Base-by-base conservation (phyloP, 2,113 vertebrate genomes). In the Mormoops blainvillei region DNA sequence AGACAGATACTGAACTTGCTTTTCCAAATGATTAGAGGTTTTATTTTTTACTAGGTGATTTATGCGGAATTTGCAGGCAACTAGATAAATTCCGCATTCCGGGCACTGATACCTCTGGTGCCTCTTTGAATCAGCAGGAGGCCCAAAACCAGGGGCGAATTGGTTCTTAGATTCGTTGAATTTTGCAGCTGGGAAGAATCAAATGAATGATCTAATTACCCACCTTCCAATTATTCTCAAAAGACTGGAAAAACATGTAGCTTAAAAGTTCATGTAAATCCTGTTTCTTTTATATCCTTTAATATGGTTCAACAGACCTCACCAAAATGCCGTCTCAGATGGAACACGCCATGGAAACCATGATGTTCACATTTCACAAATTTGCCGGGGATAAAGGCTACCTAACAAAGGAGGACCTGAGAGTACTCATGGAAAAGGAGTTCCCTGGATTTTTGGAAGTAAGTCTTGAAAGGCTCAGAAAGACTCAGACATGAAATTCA, bases 301-400 rank as follows among this genome's bases (percentile, higher is more conserved):
- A 19, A 84, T 52, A 94, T 89, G 68, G 90, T 95, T 88, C 54
- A 50, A 58, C 61, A 93, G 85, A 92, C 50, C n/a, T 41, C 61
- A 7, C 74, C 52, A 95, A 95, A 45, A 98, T 98, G 98, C 98
- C 98, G 0, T 98, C 98, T 61, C 98, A 99, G 76, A 88, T 99
- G 96, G 98, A 99, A 16, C 98, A 98, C 0, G 98, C 98, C 56
- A 98, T 98, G 98, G 98, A 98, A 89, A 98, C 96, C 2, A 91
- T 98, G 31, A 98, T 99, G 98, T 98, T 98, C 78, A 98, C 98
- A 0, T 98, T 98, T 87, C 98, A 99, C 67, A 98, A 97, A 68
- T 98, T 98, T 58, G 98, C 98, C 0, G 98, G 98, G 0, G 98
- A 98, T 68, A 98, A 98, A 89, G 96, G 97, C 93, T 98, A 98